A percentile compares a stretch with the other conserved stretches of the same genome.
These are phyloP conservation scores for Heliconius eleuchia DNA, from an alignment of 1,140 invertebrate genomes.

Conservation along the genomic window DNA sequence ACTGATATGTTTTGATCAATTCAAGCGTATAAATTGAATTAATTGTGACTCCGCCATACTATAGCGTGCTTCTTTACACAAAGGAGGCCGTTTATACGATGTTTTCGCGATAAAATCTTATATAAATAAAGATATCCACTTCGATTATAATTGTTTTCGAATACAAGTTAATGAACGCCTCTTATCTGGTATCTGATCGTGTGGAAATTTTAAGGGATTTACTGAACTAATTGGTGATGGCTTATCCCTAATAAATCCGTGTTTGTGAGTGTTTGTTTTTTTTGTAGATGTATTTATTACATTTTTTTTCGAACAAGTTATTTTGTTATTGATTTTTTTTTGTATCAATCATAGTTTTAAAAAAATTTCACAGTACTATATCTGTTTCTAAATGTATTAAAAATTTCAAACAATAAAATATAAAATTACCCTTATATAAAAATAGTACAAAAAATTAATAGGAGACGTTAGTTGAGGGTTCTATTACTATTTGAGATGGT, in stretches of 20 bases:
- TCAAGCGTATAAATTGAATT: constrained; percentile 63
- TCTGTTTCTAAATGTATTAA: no score
- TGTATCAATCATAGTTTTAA: no score
- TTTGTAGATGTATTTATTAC: background rate
- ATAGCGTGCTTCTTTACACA: constrained; percentile 34
- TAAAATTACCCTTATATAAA: no score
- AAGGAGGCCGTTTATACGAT: constrained; percentile 30
- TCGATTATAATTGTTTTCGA: constrained; percentile 43
- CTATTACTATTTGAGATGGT: no score
- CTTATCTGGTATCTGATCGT: constrained; percentile 32
- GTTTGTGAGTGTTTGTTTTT: background rate
- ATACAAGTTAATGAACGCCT: constrained; percentile 39
- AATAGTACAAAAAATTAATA: no score
- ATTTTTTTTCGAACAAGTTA: no score
- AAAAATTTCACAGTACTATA: no score
- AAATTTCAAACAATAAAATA: no score
- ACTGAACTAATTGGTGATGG: constrained; percentile 15
- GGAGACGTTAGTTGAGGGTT: no score
- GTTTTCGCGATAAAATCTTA: constrained; percentile 36
- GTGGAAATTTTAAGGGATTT: constrained; percentile 23
- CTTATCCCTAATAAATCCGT: constrained; percentile 7
- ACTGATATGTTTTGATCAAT: constrained; percentile 59
- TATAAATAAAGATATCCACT: constrained; percentile 44
- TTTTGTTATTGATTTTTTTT: no score
- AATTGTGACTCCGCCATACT: constrained; percentile 46